Evolutionary conservation across 2,888 invertebrate species (phyloP), one percentile per base, ranked within the genome.

Genomic region (Bruchidius siliquastri): DNA sequence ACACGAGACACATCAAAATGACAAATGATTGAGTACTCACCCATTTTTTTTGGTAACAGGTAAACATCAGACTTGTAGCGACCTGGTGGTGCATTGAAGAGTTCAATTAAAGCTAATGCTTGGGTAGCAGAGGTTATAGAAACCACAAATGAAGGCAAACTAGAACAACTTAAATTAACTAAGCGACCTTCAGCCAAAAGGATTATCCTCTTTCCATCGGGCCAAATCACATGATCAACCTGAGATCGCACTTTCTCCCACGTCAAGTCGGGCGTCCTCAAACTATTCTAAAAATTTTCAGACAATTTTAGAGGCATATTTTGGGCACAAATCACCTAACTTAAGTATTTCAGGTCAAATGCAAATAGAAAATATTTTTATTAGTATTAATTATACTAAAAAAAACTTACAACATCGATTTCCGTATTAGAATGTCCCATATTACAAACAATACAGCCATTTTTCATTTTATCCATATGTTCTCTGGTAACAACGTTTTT

Each of bases 221-320:
- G 97, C 98, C 98, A 99, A 81, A 98, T 96, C 79, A 99, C 96
- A 87, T 99, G 98, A 88, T 99, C 98, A 69, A 99, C 98, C 89
- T 98, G 98, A 30, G 97, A 97, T 72, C 98, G 90, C 0, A 99
- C 98, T 83, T 97, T 94, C 88, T 99, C 98, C 98, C 98, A 98
- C 73, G 97, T 94, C 81, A 98, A 88, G 84, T 98, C 98, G 0
- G 97, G 96, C 22, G 98, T 98, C 76, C 97, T 90, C 76, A 99
- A 87, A 79, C 96, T 93, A 87, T 96, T 96, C 93, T 93, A 69
- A 72, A 76, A 78, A 71, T 32, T 71, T 68, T 72, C 66, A 72
- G 66, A 68, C 22, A 67, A 69, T 67, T 69, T 49, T 49, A 49
- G 18, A 8, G 2, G 8, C 2, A 26, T 26, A 26, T 8, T 8